Conservation (phyloP, 2,888 invertebrate species). For the Aproaerema taeniolella region DNA sequence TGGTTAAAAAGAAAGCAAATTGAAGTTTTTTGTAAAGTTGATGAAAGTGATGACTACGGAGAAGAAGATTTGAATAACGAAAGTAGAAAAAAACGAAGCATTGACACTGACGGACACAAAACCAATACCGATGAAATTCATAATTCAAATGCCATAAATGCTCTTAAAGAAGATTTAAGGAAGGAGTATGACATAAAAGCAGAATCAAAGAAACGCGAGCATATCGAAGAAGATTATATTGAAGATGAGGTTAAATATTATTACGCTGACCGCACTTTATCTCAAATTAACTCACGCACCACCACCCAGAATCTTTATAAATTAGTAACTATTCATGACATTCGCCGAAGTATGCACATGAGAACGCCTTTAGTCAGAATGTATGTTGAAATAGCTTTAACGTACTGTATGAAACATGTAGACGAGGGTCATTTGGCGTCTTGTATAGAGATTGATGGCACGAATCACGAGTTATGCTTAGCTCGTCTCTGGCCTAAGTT, state of each 20-base stretch:
- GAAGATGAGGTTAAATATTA: constrained; percentile 50
- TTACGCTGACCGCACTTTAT: constrained; percentile 47
- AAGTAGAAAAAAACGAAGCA: constrained; percentile 18
- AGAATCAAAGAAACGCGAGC: no score
- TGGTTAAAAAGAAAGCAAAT: constrained; percentile 62
- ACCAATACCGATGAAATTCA: no score
- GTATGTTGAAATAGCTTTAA: constrained; percentile 53
- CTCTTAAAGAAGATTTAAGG: no score
- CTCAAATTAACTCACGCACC: constrained; percentile 37
- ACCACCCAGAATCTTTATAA: constrained; percentile 48
- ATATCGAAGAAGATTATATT: constrained; percentile 36
- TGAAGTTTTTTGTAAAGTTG: constrained; percentile 37
- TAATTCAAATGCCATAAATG: no score
- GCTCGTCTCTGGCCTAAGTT: constrained; percentile 50
- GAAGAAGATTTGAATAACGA: constrained; percentile 20
- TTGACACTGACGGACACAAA: constrained; percentile 1
- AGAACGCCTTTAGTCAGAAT: constrained; percentile 40
- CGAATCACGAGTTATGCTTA: constrained; percentile 44
- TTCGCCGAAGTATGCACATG: constrained; percentile 41
- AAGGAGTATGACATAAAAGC: no score
- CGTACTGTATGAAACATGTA: constrained; percentile 45
- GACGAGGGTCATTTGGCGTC: constrained; percentile 29
- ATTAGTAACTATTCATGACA: constrained; percentile 44
- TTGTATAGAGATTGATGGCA: constrained; percentile 54
- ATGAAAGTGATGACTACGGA: not conserved